Evolutionary conservation across 1,140 invertebrate species (phyloP), one percentile per base, ranked within the genome.

Genomic region (Octopus sinensis): DNA sequence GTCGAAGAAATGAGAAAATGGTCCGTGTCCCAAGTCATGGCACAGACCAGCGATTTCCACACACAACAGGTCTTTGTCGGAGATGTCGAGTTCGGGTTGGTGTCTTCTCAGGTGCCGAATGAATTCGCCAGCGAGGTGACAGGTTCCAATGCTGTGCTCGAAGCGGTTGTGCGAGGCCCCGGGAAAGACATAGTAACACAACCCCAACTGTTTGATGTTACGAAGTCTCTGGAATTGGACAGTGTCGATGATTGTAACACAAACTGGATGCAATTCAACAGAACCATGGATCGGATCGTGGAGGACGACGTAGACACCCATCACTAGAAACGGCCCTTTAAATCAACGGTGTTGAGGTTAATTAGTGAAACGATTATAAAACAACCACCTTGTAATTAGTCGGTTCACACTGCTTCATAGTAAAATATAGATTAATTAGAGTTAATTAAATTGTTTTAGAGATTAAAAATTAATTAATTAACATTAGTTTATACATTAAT

Each of bases 41-140:
- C 93, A 92, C 0, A 95, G 91, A 0, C 93, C 94, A 76, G 94
- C 94, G 62, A 95, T 91, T 85, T 92, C 83, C 6, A 94, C 88
- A 88, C 92, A 93, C 5, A 92, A 80, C 54, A 91, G 84, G 84
- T 93, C 92, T 71, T 83, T 82, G 4, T 88, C 85, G 6, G 84
- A 87, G 54, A 93, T 92, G 4, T 86, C 79, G 43, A 92, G 82
- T 83, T 92, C 91, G 17, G 92, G 91, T 82, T 93, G 92, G 43
- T 87, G 85, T 9, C 84, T 53, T 53, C 85, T 80, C 7, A 93
- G 79, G 10, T 85, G 84, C 51, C 83, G 82, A 5, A 89, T 85
- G 56, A 92, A 87, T 82, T 88, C 80, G 43, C 90, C 89, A 71
- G 92, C 92, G 51, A 93, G 83, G 84, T 92, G 86, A 80, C 89